Evolutionary conservation across 2,797 vertebrate genomes (phyloP).

Genomic region (Acanthopagrus latus): DNA sequence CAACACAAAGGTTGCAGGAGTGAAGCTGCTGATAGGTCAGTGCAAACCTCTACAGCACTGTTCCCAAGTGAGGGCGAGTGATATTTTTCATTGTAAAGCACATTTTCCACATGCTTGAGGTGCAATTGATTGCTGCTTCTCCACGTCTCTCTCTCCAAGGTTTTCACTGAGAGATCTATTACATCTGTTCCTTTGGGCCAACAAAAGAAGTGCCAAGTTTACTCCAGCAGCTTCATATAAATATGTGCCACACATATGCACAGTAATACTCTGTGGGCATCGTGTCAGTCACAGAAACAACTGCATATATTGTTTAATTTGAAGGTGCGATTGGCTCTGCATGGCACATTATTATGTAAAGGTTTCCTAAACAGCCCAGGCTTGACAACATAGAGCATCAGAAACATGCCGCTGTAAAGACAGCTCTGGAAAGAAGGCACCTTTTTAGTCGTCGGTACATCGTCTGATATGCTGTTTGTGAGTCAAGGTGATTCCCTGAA

Average conservation of each 20-base stretch:
- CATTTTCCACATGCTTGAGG: constrained; percentile 46
- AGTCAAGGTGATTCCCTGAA: constrained; percentile 44
- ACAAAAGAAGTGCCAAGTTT: constrained; percentile 16
- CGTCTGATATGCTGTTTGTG: constrained; percentile 58
- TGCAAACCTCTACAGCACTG: constrained; percentile 18
- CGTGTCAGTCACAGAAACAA: constrained; percentile 35
- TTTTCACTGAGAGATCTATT: constrained; percentile 45
- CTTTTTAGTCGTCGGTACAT: constrained; percentile 37
- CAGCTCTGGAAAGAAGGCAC: constrained; percentile 29
- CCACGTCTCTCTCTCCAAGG: neutral
- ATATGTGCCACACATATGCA: constrained; percentile 33
- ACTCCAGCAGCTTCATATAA: constrained; percentile 29
- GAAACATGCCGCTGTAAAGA: constrained; percentile 30
- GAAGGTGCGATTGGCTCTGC: constrained; percentile 25
- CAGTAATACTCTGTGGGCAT: constrained; percentile 18
- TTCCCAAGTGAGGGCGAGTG: neutral
- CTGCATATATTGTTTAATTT: constrained; percentile 4
- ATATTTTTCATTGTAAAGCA: constrained; percentile 27
- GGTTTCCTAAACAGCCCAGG: constrained; percentile 39
- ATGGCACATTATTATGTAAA: constrained; percentile 35
- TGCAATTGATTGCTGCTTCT: constrained; percentile 50
- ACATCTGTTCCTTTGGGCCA: constrained; percentile 30
- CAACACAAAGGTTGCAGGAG: neutral
- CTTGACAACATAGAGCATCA: constrained; percentile 25
- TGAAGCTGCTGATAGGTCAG: constrained; percentile 1